A percentile compares a stretch with the other conserved stretches of the same genome.
Conservation (phyloP, 1,140 invertebrate species). For the Heliconius melpomene region DNA sequence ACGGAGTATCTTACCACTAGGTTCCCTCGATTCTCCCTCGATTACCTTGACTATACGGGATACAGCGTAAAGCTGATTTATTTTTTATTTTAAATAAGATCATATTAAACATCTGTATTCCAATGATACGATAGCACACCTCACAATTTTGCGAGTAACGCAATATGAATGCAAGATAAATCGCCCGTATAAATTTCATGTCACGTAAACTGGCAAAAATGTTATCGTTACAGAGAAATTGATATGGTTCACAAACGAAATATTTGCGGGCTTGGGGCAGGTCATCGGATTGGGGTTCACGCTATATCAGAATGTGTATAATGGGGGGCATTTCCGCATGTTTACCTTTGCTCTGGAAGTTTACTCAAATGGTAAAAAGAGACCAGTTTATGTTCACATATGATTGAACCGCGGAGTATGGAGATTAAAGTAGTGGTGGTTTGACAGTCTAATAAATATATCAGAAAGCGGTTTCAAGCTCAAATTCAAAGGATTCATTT, state of each 20-base stretch:
- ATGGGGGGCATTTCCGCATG: constrained; percentile 18
- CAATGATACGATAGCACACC: constrained; percentile 66
- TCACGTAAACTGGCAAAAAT: constrained; percentile 77
- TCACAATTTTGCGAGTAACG: constrained; percentile 69
- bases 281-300: constrained; percentile 58
- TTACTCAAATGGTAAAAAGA: not conserved
- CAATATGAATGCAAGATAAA: constrained; percentile 78
- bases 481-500: too few species aligned
- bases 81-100: constrained; percentile 37
- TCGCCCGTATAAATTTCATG: constrained; percentile 74
- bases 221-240: constrained; percentile 72
- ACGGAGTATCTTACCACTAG: too few species aligned
- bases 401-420: too few species aligned
- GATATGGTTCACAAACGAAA: constrained; percentile 66
- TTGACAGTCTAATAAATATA: not conserved
- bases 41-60: too few species aligned
- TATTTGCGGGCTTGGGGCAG: constrained; percentile 59
- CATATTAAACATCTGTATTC: constrained; percentile 50
- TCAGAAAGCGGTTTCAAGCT: too few species aligned
- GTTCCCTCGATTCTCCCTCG: too few species aligned
- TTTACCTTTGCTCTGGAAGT: constrained; percentile 15
- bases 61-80: too few species aligned
- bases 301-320: constrained; percentile 6
- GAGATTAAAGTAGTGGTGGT: not conserved
- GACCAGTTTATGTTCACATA: not conserved